A percentile compares a stretch with the other conserved stretches of the same genome.
Conservation (phyloP, 2,797 vertebrate genomes). For the Hipposideros larvatus region DNA sequence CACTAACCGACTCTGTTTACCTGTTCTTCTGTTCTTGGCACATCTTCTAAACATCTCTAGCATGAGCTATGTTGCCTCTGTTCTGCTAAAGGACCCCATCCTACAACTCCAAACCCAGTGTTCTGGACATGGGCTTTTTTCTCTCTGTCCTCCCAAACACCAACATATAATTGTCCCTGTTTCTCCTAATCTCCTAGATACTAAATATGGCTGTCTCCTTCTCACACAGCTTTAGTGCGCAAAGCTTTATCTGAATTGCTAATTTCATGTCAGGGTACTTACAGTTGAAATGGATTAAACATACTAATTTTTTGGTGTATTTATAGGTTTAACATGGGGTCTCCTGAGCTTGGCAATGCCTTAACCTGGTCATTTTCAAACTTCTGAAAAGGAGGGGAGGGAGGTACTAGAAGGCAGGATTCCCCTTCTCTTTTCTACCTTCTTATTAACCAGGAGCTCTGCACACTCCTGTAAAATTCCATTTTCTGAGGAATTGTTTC, state of each 20-base stretch:
- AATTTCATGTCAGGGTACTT: background rate
- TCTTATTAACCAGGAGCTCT: background rate
- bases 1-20: background rate
- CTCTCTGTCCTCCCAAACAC: background rate
- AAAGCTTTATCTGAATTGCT: slow-evolving; percentile 46
- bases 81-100: background rate
- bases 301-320: slow-evolving; percentile 46
- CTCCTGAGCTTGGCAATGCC: background rate
- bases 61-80: background rate
- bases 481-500: slow-evolving; percentile 17
- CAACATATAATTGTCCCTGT: background rate
- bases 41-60: background rate
- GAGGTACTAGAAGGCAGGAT: background rate
- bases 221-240: background rate
- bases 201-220: background rate
- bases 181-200: background rate
- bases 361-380: slow-evolving; percentile 48
- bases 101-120: background rate
- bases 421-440: background rate
- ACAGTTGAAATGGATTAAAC: slow-evolving; percentile 33
- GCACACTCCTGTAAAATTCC: background rate
- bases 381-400: background rate
- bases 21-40: background rate
- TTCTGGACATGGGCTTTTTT: background rate
- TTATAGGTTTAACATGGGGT: slow-evolving; percentile 45